These are phyloP conservation scores for Atherinomorus stipes DNA, from an alignment of 2,113 vertebrate species.

Conservation along the genomic window DNA sequence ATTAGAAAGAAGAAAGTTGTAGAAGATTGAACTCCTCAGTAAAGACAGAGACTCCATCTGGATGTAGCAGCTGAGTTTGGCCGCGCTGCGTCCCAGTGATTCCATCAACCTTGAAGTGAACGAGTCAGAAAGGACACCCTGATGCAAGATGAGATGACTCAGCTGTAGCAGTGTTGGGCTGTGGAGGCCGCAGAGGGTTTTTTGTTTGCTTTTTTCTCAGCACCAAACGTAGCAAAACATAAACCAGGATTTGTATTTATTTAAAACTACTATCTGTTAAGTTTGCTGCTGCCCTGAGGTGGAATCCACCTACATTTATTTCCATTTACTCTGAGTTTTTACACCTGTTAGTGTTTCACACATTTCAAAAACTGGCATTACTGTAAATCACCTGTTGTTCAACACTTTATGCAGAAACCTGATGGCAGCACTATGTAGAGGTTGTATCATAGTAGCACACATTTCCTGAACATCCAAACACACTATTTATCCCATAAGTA, in stretches of 20 bases:
- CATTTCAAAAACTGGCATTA: constrained; percentile 10
- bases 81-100: background rate
- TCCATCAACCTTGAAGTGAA: constrained; percentile 31
- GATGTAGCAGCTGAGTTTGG: constrained; percentile 24
- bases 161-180: constrained; percentile 38
- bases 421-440: constrained; percentile 51
- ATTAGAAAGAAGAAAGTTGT: constrained; percentile 7
- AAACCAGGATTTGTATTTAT: constrained; percentile 55
- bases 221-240: constrained; percentile 73
- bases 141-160: constrained; percentile 38
- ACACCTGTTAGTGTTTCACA: constrained; percentile 16
- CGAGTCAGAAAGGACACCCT: constrained; percentile 14
- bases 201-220: constrained; percentile 29
- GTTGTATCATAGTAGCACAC: constrained; percentile 69
- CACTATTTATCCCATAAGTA: constrained; percentile 65
- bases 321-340: constrained; percentile 25
- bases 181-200: constrained; percentile 15
- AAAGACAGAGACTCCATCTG: constrained; percentile 31
- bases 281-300: constrained; percentile 43
- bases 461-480: constrained; percentile 44
- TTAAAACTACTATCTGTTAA: constrained; percentile 19
- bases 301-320: constrained; percentile 19
- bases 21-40: constrained; percentile 24
- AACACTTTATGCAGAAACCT: constrained; percentile 67
- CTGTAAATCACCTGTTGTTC: constrained; percentile 14